A percentile compares a stretch with the other conserved stretches of the same genome.
Evolutionary conservation across 2,888 invertebrate species (phyloP).

Genomic region (Saturnia japonica): DNA sequence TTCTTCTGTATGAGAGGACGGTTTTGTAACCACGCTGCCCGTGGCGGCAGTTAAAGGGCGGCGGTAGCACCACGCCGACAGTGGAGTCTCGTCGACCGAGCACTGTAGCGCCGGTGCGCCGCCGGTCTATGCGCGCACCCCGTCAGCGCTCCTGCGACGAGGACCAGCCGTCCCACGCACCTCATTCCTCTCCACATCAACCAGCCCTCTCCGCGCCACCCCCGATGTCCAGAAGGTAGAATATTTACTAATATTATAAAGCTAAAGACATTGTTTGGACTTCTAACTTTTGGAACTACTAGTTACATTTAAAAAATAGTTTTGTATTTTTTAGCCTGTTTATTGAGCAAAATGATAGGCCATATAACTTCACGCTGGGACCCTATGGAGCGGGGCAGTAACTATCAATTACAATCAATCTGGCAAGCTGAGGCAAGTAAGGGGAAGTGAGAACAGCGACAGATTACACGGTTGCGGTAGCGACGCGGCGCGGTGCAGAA

Average conservation of each 20-base stretch:
- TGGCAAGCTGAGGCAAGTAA: too few species aligned
- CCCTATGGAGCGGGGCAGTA: too few species aligned
- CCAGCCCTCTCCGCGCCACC: constrained; percentile 86
- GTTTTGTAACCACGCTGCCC: constrained; percentile 77
- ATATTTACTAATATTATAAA: neutral
- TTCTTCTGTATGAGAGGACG: constrained; percentile 22
- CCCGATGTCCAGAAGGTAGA: constrained; percentile 86
- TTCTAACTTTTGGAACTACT: too few species aligned
- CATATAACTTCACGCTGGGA: too few species aligned
- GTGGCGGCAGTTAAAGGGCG: constrained; percentile 85
- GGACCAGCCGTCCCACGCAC: constrained; percentile 69
- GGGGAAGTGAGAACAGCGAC: too few species aligned
- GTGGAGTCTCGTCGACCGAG: constrained; percentile 84
- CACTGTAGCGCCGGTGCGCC: constrained; percentile 81
- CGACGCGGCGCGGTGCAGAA: too few species aligned
- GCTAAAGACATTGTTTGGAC: too few species aligned
- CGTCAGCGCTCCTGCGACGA: constrained; percentile 93
- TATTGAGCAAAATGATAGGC: too few species aligned
- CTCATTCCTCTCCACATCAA: constrained; percentile 53
- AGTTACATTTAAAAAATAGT: too few species aligned
- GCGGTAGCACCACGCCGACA: constrained; percentile 80
- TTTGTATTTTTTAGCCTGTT: too few species aligned
- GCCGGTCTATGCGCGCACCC: constrained; percentile 83
- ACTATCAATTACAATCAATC: too few species aligned
- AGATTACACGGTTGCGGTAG: too few species aligned